Percentiles rank a stretch among this genome's conserved stretches.
phyloP scores from a whole-genome alignment of 2,888 invertebrate genomes.

The Drosophila parthenogenetica region DNA sequence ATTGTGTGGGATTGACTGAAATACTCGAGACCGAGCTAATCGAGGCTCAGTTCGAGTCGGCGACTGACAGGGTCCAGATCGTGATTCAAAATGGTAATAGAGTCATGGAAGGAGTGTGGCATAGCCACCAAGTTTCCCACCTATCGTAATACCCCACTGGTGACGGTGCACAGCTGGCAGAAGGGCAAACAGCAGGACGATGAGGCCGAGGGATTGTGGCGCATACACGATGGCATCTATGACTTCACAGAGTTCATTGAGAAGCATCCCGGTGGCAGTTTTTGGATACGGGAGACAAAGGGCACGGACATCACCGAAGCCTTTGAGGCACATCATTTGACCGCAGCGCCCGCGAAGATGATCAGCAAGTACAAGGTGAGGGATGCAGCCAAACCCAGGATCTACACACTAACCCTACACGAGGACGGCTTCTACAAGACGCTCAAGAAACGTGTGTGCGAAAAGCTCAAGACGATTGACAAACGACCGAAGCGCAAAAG shows the following conservation, averaged over 20 bases:
- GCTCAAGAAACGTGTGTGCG: slow-evolving; percentile 87
- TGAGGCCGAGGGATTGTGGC: slow-evolving; percentile 92
- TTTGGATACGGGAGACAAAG: slow-evolving; percentile 90
- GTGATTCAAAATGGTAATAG: slow-evolving; percentile 63
- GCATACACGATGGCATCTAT: slow-evolving; percentile 91
- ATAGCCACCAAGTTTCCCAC: slow-evolving; percentile 84
- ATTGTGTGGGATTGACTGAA: slow-evolving; percentile 1
- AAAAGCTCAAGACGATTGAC: slow-evolving; percentile 87
- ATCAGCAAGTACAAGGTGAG: slow-evolving; percentile 89
- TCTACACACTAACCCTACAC: slow-evolving; percentile 90
- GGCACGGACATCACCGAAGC: slow-evolving; percentile 93
- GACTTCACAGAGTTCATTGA: slow-evolving; percentile 92
- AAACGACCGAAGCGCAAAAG: slow-evolving; percentile 78
- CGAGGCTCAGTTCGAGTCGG: slow-evolving; percentile 21
- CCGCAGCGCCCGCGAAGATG: slow-evolving; percentile 86
- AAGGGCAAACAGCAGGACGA: slow-evolving; percentile 89
- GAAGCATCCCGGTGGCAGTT: slow-evolving; percentile 93
- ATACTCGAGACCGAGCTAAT: background rate
- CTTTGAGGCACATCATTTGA: slow-evolving; percentile 91
- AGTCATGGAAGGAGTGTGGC: slow-evolving; percentile 81
- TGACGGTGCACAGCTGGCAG: slow-evolving; percentile 86
- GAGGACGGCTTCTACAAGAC: slow-evolving; percentile 91
- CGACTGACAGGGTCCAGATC: slow-evolving; percentile 9
- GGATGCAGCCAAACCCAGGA: slow-evolving; percentile 88
- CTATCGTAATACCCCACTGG: slow-evolving; percentile 79